Conservation (phyloP, 2,113 vertebrate species). For the Propithecus coquereli region DNA sequence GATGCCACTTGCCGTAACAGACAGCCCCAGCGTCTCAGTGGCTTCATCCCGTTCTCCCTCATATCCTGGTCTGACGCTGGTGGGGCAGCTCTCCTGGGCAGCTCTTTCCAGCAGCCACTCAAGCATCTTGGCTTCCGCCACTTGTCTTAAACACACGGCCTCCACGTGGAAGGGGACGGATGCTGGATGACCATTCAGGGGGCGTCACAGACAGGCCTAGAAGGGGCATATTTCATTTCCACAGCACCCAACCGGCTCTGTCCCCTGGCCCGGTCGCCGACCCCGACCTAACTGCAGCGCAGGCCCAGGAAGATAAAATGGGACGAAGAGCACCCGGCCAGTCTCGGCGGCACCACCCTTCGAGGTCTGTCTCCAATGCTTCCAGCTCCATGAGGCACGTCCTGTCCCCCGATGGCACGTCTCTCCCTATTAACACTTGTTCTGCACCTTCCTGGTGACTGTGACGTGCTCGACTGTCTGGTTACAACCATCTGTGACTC, state of each 20-base stretch:
- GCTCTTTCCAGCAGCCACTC: not conserved
- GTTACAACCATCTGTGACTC: not conserved
- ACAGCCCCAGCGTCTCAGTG: not conserved
- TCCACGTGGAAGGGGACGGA: not conserved
- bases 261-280: not conserved
- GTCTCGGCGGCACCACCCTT: not conserved
- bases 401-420: not conserved
- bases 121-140: not conserved
- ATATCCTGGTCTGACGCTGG: not conserved
- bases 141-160: not conserved
- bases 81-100: not conserved
- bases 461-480: rapidly evolving
- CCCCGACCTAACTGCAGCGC: not conserved
- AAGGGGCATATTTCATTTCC: not conserved
- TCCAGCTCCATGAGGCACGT: no score
- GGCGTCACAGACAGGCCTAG: not conserved
- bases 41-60: not conserved
- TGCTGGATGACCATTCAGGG: not conserved
- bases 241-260: not conserved
- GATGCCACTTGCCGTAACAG: not conserved
- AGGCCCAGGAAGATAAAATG: not conserved
- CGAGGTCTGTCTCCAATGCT: not conserved
- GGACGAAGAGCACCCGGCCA: not conserved
- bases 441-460: not conserved
- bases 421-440: not conserved